phyloP scores from a whole-genome alignment of 2,113 vertebrate genomes.

The Benitochromis conjunctus region DNA sequence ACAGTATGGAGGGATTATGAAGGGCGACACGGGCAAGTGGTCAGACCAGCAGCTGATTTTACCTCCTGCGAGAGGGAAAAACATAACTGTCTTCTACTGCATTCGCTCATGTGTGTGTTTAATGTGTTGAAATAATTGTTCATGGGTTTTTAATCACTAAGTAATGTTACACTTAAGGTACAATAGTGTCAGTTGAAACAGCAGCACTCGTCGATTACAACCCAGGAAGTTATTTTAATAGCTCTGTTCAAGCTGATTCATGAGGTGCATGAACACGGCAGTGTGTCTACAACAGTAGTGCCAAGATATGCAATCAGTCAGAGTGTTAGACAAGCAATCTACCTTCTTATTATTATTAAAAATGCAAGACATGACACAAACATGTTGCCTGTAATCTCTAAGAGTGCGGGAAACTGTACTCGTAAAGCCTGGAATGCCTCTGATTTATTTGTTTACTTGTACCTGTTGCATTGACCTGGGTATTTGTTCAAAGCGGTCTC shows the following conservation, averaged over 20 bases:
- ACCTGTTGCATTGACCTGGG: neutral
- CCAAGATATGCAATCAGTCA: neutral
- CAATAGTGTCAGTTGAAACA: neutral
- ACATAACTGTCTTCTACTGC: neutral
- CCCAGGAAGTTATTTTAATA: neutral
- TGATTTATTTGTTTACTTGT: neutral
- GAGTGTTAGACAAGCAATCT: neutral
- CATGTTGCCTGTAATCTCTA: neutral
- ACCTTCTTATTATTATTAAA: neutral
- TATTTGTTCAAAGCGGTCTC: neutral
- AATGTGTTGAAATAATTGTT: neutral
- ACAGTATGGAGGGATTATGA: constrained; percentile 5
- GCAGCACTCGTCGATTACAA: neutral
- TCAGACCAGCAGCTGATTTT: neutral
- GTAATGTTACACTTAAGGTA: neutral
- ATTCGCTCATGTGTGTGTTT: neutral
- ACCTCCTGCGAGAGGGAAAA: neutral
- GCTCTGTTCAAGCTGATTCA: neutral
- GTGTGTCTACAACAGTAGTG: neutral
- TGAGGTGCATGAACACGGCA: accelerated
- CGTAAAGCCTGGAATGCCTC: neutral
- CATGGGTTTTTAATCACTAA: accelerated
- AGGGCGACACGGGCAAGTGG: constrained; percentile 10
- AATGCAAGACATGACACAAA: neutral
- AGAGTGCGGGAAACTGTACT: neutral